Conservation (phyloP, 2,888 invertebrate species). For the Andrena hattorfiana region DNA sequence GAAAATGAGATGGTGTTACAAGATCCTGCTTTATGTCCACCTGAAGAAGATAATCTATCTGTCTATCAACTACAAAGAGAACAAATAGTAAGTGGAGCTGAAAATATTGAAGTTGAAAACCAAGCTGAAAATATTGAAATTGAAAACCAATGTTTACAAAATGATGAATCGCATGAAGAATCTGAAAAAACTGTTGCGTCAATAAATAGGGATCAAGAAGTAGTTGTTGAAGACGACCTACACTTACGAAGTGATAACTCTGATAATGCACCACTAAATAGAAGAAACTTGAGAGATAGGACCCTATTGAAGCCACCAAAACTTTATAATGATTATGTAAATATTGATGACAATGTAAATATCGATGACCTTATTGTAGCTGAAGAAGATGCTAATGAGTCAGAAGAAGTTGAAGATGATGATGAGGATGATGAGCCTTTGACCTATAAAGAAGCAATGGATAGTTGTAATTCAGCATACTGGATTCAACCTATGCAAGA, state of each 20-base stretch:
- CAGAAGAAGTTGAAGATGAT: too few species aligned
- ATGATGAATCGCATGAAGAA: too few species aligned
- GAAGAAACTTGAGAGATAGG: constrained; percentile 1
- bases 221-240: too few species aligned
- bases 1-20: not conserved
- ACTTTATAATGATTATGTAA: not conserved
- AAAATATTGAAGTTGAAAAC: too few species aligned
- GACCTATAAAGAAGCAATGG: not conserved
- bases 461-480: not conserved
- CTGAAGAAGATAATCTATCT: too few species aligned
- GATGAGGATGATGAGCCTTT: not conserved
- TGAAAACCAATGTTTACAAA: too few species aligned
- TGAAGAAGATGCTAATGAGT: not conserved
- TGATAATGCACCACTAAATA: not conserved
- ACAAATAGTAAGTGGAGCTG: too few species aligned
- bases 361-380: not conserved
- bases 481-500: not conserved
- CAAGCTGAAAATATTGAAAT: too few species aligned
- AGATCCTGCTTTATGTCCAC: too few species aligned
- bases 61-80: too few species aligned
- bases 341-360: not conserved
- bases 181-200: too few species aligned
- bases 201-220: not conserved
- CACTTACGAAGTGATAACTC: too few species aligned
- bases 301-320: not conserved